Evolutionary conservation across 2,888 invertebrate species (phyloP).

Genomic region (Caradrina kadenii): DNA sequence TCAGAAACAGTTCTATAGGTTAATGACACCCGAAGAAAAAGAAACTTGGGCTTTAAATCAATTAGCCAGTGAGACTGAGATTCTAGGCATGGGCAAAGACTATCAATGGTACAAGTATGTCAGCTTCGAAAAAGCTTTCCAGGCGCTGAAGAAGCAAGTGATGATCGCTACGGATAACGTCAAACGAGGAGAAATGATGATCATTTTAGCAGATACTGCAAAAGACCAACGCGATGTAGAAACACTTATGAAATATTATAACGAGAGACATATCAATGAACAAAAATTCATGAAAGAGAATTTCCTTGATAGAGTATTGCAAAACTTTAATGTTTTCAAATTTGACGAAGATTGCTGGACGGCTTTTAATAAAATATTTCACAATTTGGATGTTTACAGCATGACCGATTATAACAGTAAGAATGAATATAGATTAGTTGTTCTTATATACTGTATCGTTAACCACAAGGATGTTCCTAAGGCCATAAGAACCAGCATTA

Average conservation of each 20-base stretch:
- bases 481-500: slow-evolving; percentile 51
- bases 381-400: slow-evolving; percentile 72
- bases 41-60: slow-evolving; percentile 77
- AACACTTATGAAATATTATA: slow-evolving; percentile 74
- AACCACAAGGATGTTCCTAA: slow-evolving; percentile 68
- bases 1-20: slow-evolving; percentile 59
- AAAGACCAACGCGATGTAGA: slow-evolving; percentile 70
- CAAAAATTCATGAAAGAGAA: slow-evolving; percentile 60
- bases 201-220: slow-evolving; percentile 69
- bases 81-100: slow-evolving; percentile 69
- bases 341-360: slow-evolving; percentile 76
- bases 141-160: slow-evolving; percentile 70
- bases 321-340: slow-evolving; percentile 69
- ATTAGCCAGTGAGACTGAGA: slow-evolving; percentile 68
- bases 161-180: slow-evolving; percentile 62
- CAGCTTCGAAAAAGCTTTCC: slow-evolving; percentile 72
- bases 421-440: slow-evolving; percentile 63
- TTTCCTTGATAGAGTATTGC: slow-evolving; percentile 70
- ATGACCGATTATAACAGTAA: slow-evolving; percentile 39
- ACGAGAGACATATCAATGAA: slow-evolving; percentile 77
- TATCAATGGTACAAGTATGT: slow-evolving; percentile 77
- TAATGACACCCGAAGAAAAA: slow-evolving; percentile 72
- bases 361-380: slow-evolving; percentile 73
- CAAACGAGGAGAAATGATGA: slow-evolving; percentile 69
- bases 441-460: slow-evolving; percentile 72